These are phyloP conservation scores for Sorex araneus DNA, from an alignment of 2,113 vertebrate species.

Conservation along the genomic window DNA sequence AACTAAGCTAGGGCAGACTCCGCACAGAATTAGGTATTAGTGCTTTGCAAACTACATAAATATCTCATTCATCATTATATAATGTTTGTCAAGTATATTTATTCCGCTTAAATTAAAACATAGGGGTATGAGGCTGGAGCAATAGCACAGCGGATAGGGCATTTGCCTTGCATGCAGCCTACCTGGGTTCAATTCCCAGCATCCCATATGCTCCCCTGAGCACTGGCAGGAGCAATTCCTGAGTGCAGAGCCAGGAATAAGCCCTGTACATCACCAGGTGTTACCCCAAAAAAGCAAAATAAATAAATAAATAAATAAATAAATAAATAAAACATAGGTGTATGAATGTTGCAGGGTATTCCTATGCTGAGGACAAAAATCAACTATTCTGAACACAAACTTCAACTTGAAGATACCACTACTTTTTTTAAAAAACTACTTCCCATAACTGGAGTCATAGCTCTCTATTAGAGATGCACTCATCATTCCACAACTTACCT, in stretches of 20 bases:
- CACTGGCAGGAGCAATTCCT: too few relatives aligned
- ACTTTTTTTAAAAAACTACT: background rate
- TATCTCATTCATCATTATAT: conserved; percentile 70
- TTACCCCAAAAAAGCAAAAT: too few relatives aligned
- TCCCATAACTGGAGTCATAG: background rate
- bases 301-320: too few relatives aligned
- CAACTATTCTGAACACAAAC: background rate
- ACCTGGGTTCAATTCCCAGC: too few relatives aligned
- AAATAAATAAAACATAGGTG: conserved; percentile 67
- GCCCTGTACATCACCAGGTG: too few relatives aligned
- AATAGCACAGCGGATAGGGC: too few relatives aligned
- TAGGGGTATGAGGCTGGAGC: too few relatives aligned
- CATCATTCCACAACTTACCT: too few relatives aligned
- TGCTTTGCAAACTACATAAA: conserved; percentile 72
- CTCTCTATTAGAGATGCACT: background rate
- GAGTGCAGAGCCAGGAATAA: too few relatives aligned
- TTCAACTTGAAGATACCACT: background rate
- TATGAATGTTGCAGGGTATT: background rate
- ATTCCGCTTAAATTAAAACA: conserved; percentile 75
- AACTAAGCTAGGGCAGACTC: conserved; percentile 75
- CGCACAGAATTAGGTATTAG: conserved; percentile 75
- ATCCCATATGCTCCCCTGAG: too few relatives aligned
- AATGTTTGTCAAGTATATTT: conserved; percentile 61
- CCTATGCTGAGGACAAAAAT: background rate
- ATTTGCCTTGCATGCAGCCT: too few relatives aligned